Base-by-base conservation (phyloP, 2,888 invertebrate species). In the Phaonia tiefii region DNA sequence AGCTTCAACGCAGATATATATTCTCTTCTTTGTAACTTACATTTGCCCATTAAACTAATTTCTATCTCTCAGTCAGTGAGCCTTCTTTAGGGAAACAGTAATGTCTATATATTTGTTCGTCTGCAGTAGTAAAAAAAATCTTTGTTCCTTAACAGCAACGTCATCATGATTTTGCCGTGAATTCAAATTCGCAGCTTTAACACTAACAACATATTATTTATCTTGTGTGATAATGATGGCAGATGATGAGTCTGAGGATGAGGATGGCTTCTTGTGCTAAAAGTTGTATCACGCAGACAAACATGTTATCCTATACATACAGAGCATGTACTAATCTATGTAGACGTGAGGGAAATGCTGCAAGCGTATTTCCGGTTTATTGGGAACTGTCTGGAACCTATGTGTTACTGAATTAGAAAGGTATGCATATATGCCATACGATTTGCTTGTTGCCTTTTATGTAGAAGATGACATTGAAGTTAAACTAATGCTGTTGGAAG, bases 391-490 rank as follows among this genome's bases (percentile, higher is more conserved):
- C n/a, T n/a, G n/a, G n/a, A n/a, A n/a, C n/a, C n/a, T n/a, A n/a
- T n/a, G n/a, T n/a, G n/a, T n/a, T n/a, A n/a, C n/a, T n/a, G n/a
- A n/a, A n/a, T 15, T 11, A 37, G 13, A 11, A 37, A 42, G 22
- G 25, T 42, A 51, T 60, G 10, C 54, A n/a, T n/a, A n/a, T n/a
- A n/a, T n/a, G n/a, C 31, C 31, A 31, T 8, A 31, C 31, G 31
- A 31, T 31, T 31, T 31, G 3, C 31, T 8, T 31, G 31, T 31
- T 31, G 7, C 44, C 44, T n/a, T 44, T 44, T 44, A 11, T 46
- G n/a, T n/a, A 63, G 60, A 69, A 46, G 49, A 77, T 81, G 78
- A 78, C 78, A 81, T 75, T 78, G 81, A 81, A 78, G 81, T 69
- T 69, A 75, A 81, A 81, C 78, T 75, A 75, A 78, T 72, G 78